A percentile compares a stretch with the other conserved stretches of the same genome.
Conservation (phyloP, 2,797 vertebrate genomes). For the Sebastes oblongus region DNA sequence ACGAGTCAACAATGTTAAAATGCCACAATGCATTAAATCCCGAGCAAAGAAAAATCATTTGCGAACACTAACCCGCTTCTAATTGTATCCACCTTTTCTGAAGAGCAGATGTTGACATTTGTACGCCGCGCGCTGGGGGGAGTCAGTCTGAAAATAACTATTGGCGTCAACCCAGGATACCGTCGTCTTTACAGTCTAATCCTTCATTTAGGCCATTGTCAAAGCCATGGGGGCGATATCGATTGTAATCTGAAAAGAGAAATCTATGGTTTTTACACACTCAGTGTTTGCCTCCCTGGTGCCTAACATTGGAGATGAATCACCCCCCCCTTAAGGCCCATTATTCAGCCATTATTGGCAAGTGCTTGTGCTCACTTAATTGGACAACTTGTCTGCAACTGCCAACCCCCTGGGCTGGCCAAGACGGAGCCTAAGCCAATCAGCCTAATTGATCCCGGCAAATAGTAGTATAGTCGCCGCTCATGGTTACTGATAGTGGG, state of each 20-base stretch:
- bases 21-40: neutral
- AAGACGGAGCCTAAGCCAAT: constrained; percentile 74
- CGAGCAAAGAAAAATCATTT: neutral
- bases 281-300: constrained; percentile 59
- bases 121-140: neutral
- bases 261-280: constrained; percentile 75
- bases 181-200: constrained; percentile 66
- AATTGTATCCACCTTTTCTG: constrained; percentile 23
- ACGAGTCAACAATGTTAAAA: neutral
- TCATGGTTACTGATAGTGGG: constrained; percentile 38
- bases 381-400: constrained; percentile 79
- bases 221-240: constrained; percentile 66
- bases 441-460: constrained; percentile 76
- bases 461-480: constrained; percentile 66
- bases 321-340: constrained; percentile 71
- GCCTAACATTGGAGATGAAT: constrained; percentile 74
- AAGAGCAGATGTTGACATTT: constrained; percentile 63
- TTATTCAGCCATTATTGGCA: constrained; percentile 83
- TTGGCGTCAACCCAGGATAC: constrained; percentile 57
- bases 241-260: constrained; percentile 74
- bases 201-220: constrained; percentile 63
- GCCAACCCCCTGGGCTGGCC: constrained; percentile 72
- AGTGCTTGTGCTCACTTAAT: constrained; percentile 78
- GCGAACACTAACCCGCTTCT: neutral
- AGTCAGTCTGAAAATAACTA: constrained; percentile 52